phyloP scores from a whole-genome alignment of 1,140 invertebrate genomes.

The Aphelenchoides besseyi region DNA sequence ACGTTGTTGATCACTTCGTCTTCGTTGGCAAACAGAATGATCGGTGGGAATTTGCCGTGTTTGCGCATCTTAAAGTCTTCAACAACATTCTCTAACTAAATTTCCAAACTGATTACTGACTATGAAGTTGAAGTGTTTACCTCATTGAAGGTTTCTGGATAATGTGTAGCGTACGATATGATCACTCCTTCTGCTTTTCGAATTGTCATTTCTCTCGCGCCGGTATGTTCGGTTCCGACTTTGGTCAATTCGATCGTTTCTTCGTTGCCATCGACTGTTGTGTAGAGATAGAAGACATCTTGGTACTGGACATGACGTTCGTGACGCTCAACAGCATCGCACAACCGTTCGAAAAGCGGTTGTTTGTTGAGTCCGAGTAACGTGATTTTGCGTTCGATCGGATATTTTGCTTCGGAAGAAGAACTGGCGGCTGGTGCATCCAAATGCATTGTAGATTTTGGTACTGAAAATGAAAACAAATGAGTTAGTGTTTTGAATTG shows the following conservation, averaged over 20 bases:
- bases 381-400: background rate
- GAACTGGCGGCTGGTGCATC: background rate
- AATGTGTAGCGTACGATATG: slow-evolving; percentile 11
- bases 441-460: background rate
- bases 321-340: slow-evolving; percentile 16
- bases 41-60: slow-evolving; percentile 19
- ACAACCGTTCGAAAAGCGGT: slow-evolving; percentile 21
- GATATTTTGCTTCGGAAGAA: background rate
- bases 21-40: slow-evolving; percentile 23
- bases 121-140: background rate
- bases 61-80: slow-evolving; percentile 17
- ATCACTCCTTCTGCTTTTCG: slow-evolving; percentile 12
- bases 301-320: slow-evolving; percentile 26
- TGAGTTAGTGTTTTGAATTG: background rate
- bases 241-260: slow-evolving; percentile 14
- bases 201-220: slow-evolving; percentile 18
- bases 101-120: background rate
- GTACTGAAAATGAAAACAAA: slow-evolving; percentile 15
- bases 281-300: slow-evolving; percentile 21
- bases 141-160: slow-evolving; percentile 7
- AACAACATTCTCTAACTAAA: background rate
- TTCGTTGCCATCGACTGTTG: slow-evolving; percentile 11
- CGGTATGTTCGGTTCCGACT: slow-evolving; percentile 27
- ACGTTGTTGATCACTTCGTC: slow-evolving; percentile 19
- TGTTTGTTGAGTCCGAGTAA: background rate